phyloP scores from a whole-genome alignment of 2,888 invertebrate genomes.

The Deilephila porcellus region DNA sequence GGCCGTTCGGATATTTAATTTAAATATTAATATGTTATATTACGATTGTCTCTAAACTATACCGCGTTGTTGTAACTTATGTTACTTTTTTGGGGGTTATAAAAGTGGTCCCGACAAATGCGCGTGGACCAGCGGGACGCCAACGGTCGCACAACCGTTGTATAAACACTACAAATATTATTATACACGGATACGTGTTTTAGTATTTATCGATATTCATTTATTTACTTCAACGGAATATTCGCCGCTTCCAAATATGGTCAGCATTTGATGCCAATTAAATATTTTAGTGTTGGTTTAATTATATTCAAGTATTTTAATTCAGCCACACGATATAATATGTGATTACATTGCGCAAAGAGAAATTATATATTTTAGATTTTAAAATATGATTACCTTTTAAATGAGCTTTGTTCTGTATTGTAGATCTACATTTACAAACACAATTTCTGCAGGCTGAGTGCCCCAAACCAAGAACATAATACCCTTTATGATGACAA shows the following conservation, averaged over 20 bases:
- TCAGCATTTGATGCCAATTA: not conserved
- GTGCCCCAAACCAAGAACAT: too few relatives aligned
- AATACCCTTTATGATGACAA: too few relatives aligned
- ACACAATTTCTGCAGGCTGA: too few relatives aligned
- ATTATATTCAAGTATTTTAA: not conserved
- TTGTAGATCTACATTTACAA: too few relatives aligned
- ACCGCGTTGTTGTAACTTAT: slow-evolving; percentile 65
- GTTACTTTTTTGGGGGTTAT: slow-evolving; percentile 71
- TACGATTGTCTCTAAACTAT: slow-evolving; percentile 61
- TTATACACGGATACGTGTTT: slow-evolving; percentile 58
- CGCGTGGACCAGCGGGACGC: slow-evolving; percentile 63
- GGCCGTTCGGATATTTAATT: slow-evolving; percentile 44
- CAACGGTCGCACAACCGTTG: slow-evolving; percentile 60
- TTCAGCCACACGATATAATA: not conserved
- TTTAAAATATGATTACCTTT: too few relatives aligned
- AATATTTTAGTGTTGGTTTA: too few relatives aligned
- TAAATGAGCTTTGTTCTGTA: too few relatives aligned
- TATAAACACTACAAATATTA: slow-evolving; percentile 73
- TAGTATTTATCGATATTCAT: slow-evolving; percentile 56
- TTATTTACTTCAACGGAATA: slow-evolving; percentile 36
- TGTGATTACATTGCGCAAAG: not conserved
- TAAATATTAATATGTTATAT: slow-evolving; percentile 59
- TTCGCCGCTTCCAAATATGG: slow-evolving; percentile 15
- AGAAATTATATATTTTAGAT: too few relatives aligned
- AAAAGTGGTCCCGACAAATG: slow-evolving; percentile 68